Conservation (phyloP, 2,888 invertebrate genomes). For the Lepidocyrtoides sp. region DNA sequence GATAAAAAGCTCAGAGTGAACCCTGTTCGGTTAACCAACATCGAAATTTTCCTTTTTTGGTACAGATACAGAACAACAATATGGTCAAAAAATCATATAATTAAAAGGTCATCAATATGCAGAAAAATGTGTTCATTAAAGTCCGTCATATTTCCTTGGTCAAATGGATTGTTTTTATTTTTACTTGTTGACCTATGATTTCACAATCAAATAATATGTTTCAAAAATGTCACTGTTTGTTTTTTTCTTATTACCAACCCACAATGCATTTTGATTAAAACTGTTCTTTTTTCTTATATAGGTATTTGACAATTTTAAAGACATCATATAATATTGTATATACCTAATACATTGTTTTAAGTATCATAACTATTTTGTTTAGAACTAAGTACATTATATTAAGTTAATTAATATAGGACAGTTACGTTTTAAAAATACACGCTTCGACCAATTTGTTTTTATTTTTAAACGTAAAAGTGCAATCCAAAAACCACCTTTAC, state of each 20-base stretch:
- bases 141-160: slow-evolving; percentile 38
- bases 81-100: no score
- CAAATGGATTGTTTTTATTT: slow-evolving; percentile 35
- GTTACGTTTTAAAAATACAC: background rate
- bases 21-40: no score
- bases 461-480: background rate
- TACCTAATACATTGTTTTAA: background rate
- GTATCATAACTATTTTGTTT: background rate
- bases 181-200: slow-evolving; percentile 9
- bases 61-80: no score
- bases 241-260: background rate
- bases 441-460: background rate
- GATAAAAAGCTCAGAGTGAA: no score
- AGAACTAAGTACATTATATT: background rate
- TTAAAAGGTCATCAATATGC: no score
- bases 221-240: background rate
- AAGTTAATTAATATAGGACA: no score
- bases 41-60: no score
- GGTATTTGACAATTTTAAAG: background rate
- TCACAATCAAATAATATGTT: slow-evolving; percentile 43
- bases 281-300: no score
- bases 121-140: no score
- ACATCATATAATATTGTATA: background rate
- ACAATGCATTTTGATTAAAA: no score
- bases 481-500: background rate